phyloP scores from a whole-genome alignment of 2,797 vertebrate genomes.

The Thripadectes ignobilis region DNA sequence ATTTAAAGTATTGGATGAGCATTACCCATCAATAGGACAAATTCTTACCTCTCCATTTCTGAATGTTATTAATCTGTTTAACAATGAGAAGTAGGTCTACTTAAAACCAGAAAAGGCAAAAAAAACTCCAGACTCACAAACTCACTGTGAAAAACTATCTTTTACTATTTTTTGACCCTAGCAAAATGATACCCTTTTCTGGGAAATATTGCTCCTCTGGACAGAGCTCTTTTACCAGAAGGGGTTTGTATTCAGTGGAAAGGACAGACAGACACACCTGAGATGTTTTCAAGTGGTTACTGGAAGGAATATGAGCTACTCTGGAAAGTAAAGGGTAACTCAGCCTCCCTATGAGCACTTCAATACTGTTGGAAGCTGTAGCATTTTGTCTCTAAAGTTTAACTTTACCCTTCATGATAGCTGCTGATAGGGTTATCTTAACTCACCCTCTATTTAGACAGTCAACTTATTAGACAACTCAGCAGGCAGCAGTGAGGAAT shows the following conservation, averaged over 20 bases:
- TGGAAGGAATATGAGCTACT: not conserved
- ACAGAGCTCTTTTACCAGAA: not conserved
- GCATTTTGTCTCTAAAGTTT: not conserved
- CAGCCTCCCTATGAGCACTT: not conserved
- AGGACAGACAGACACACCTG: not conserved
- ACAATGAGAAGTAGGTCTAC: not conserved
- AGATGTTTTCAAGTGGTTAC: not conserved
- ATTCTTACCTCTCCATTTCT: not conserved
- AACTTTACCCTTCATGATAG: not conserved
- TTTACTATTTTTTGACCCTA: not conserved
- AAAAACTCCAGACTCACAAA: not conserved
- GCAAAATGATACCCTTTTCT: accelerated
- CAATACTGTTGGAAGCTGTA: not conserved
- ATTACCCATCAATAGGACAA: not conserved
- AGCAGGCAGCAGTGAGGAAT: not conserved
- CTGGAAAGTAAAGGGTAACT: not conserved
- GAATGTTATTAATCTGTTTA: not conserved
- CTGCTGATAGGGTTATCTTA: not conserved
- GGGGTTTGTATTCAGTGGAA: not conserved
- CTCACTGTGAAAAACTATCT: not conserved
- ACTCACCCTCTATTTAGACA: not conserved
- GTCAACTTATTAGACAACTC: not conserved
- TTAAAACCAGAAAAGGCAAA: not conserved
- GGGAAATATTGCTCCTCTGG: not conserved
- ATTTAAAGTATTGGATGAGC: not conserved